Evolutionary conservation across 2,113 vertebrate species (phyloP).

Genomic region (Sialia sialis): DNA sequence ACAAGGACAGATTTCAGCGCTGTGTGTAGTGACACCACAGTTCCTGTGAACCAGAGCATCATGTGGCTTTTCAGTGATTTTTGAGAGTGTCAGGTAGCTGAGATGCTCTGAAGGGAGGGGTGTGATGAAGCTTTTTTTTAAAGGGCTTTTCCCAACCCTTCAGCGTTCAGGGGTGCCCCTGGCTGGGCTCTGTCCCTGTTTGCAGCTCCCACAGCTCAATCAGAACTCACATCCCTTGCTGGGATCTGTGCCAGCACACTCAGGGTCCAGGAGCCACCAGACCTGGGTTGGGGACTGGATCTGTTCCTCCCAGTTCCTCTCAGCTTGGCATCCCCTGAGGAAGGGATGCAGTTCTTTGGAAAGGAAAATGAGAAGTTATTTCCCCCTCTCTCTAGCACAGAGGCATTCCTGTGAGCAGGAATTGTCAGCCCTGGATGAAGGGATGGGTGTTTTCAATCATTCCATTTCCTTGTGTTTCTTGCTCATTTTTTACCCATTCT

Average conservation of each 20-base stretch:
- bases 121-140: background rate
- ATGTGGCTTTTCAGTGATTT: background rate
- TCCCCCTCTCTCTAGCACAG: background rate
- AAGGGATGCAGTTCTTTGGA: background rate
- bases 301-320: background rate
- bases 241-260: rapidly evolving
- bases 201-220: background rate
- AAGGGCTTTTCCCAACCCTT: background rate
- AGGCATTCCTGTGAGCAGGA: background rate
- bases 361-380: background rate
- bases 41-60: background rate
- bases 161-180: background rate
- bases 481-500: background rate
- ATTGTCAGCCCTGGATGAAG: background rate
- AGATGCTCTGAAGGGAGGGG: background rate
- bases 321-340: background rate
- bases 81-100: rapidly evolving
- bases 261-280: background rate
- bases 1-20: rapidly evolving
- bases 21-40: background rate
- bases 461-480: constrained; percentile 5
- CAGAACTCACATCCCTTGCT: rapidly evolving
- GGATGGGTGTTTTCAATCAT: constrained; percentile 51
- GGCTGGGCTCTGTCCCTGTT: background rate
- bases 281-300: background rate